Evolutionary conservation across 2,888 invertebrate species (phyloP), one percentile per base, ranked within the genome.

Genomic region (Dione juno): DNA sequence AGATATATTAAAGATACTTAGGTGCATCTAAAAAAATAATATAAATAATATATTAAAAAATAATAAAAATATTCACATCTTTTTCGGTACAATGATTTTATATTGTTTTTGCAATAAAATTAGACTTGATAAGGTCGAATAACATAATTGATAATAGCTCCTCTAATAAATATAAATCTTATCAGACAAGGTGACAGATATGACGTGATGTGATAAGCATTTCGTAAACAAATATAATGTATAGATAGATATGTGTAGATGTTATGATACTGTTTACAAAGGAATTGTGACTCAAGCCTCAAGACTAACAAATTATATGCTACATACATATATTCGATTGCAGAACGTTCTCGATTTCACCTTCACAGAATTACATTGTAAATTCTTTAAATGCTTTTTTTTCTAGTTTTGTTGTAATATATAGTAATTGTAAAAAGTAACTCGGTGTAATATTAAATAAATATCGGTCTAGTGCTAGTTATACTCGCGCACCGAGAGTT

Each of bases 151-250:
- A 61, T 61, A 45, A 45, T 28, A 59, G n/a, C 43, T n/a, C 43
- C 10, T 41, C 9, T n/a, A 61, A 45, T 61, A 61, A 61, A 61
- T 61, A 61, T n/a, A n/a, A 11, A 45, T 11, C 11, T 61, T 61
- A 45, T 61, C 45, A 45, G n/a, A 43, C 45, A 45, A 61, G 61
- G 61, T 61, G 45, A 61, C 45, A 43, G 61, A 61, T 61, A 40
- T 40, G 57, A 57, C 57, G 61, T 45, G 45, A 16, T 45, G 7
- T 28, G 61, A 61, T 61, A 45, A 61, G 45, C 11, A 2, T 57
- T 57, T 57, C 16, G 16, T 61, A 43, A 28, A 61, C 45, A 61
- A 61, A 28, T 57, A 37, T 57, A 61, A 45, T n/a, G 2, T 28
- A 45, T 61, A n/a, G 21, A 21, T 28, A 14, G 43, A 19, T 59